Percentiles rank a stretch among this genome's conserved stretches.
Conservation (phyloP, 2,888 invertebrate genomes). For the Pasiphila rectangulata region DNA sequence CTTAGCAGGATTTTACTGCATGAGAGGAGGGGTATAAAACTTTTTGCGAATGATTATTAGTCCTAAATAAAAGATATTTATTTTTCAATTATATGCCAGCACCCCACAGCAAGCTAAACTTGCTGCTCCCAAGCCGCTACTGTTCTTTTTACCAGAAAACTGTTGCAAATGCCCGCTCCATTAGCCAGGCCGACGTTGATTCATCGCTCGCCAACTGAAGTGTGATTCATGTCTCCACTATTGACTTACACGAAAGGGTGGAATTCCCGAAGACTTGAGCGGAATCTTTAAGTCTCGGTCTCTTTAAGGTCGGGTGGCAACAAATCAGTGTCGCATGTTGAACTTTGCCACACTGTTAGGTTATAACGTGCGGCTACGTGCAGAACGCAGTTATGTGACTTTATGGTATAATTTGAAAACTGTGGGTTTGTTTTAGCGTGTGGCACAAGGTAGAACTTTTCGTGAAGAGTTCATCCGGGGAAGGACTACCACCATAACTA, state of each 20-base stretch:
- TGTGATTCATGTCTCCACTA: slow-evolving; percentile 26
- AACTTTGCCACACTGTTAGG: slow-evolving; percentile 35
- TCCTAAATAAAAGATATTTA: too few species aligned
- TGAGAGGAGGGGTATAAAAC: too few species aligned
- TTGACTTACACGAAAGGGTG: slow-evolving; percentile 27
- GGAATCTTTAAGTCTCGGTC: slow-evolving; percentile 38
- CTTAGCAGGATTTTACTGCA: too few species aligned
- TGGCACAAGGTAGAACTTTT: too few species aligned
- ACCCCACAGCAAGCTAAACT: too few species aligned
- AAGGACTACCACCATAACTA: too few species aligned
- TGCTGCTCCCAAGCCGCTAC: too few species aligned
- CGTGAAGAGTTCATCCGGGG: too few species aligned
- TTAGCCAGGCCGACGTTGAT: slow-evolving; percentile 19
- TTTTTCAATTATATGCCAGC: too few species aligned
- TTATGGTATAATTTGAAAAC: too few species aligned
- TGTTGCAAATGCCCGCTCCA: slow-evolving; percentile 9
- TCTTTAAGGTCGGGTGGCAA: slow-evolving; percentile 41
- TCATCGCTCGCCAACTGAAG: slow-evolving; percentile 22
- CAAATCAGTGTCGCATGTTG: slow-evolving; percentile 49
- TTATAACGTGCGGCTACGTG: background rate
- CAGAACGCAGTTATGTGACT: background rate
- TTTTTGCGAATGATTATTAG: too few species aligned
- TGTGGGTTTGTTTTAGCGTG: too few species aligned
- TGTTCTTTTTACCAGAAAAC: slow-evolving; percentile 3
- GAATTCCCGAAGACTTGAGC: slow-evolving; percentile 19